Evolutionary conservation across 2,888 invertebrate genomes (phyloP), one percentile per base, ranked within the genome.

Genomic region (Aethes cnicana): DNA sequence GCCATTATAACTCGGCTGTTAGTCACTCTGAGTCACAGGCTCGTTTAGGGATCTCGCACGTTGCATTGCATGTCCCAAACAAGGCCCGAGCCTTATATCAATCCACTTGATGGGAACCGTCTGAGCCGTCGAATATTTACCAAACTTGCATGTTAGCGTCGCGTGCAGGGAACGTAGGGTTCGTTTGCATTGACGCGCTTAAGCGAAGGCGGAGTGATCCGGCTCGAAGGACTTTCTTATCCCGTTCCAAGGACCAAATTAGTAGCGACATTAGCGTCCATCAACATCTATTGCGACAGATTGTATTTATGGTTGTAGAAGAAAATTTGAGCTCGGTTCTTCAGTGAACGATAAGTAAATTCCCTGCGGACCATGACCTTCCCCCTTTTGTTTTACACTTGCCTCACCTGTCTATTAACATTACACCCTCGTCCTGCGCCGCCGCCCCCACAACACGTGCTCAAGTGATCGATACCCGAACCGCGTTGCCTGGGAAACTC

Each of bases 401-500:
- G 4, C 30, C 14, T 17, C 35, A 47, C 35, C 54, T 50, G 49
- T 42, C 21, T 18, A 35, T 39, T 25, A 49, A 17, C 43, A 17
- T n/a, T 11, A 16, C 25, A 20, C 44, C 8, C 3, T 14, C 32
- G 25, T 21, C 47, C n/a, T 9, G 16, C 21, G 41, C 26, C 23
- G 37, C 25, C 30, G 41, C 11, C 49, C 32, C 43, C 39, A 39
- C 41, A 26, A 47, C 55, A 48, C 55, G 55, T 44, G 55, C 18
- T 41, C 35, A 39, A 17, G 36, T 50, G 55, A 59, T 59, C 59
- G 50, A 59, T 59, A 57, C 35, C 50, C 41, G 47, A 42, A 48
- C 25, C 28, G 28, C 46, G 54, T 61, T 58, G 57, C 56, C 56
- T 58, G 30, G 55, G 58, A 32, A 46, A 62, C 60, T 42, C 35